These are phyloP conservation scores for Castor canadensis DNA, from an alignment of 2,113 vertebrate genomes.

Conservation along the genomic window DNA sequence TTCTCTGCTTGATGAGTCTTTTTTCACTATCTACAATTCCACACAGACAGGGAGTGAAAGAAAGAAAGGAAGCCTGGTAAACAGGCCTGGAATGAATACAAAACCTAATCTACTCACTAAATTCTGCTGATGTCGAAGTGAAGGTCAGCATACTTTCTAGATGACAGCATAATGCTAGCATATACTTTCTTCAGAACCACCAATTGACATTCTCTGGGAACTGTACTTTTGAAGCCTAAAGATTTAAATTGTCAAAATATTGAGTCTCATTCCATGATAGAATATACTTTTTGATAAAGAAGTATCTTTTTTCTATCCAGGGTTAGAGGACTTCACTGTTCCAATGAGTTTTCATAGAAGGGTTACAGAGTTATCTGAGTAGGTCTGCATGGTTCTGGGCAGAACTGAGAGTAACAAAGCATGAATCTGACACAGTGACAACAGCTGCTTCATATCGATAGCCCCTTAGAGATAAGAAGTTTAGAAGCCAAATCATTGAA, in stretches of 20 bases:
- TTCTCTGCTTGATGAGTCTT: not conserved
- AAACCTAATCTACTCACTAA: constrained; percentile 11
- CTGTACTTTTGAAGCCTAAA: constrained; percentile 24
- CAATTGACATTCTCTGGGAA: not conserved
- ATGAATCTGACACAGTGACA: not conserved
- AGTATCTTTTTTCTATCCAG: constrained; percentile 1
- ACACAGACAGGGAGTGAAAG: not conserved
- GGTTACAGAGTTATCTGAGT: not conserved
- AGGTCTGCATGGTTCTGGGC: not conserved
- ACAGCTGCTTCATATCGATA: not conserved
- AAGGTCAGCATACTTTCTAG: constrained; percentile 64
- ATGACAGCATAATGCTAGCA: not conserved
- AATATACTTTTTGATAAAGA: constrained; percentile 5
- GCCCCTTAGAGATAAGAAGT: not conserved
- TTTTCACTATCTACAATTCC: not conserved
- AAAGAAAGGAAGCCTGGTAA: not conserved
- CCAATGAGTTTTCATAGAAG: constrained; percentile 1
- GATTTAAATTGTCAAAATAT: constrained; percentile 64
- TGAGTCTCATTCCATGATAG: constrained; percentile 42
- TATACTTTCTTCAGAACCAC: not conserved
- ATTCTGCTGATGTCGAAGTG: constrained; percentile 45
- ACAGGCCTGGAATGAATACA: constrained; percentile 1
- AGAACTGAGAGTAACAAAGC: not conserved
- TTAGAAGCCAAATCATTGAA: constrained; percentile 29
- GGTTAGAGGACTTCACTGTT: not conserved